A percentile compares a stretch with the other conserved stretches of the same genome.
These are phyloP conservation scores for Nyctibius grandis DNA, from an alignment of 2,797 vertebrate genomes.

Conservation along the genomic window DNA sequence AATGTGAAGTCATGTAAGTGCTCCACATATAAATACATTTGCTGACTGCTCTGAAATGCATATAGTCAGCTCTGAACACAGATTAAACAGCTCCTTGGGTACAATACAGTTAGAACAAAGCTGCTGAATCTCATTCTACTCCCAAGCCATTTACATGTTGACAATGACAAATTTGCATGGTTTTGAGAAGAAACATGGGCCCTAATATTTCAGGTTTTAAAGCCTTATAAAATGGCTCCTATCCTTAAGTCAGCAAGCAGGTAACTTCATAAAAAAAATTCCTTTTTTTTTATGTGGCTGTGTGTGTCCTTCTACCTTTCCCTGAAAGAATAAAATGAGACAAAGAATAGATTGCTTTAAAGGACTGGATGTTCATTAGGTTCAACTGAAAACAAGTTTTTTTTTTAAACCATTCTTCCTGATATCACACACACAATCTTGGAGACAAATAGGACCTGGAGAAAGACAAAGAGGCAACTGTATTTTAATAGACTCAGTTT, in stretches of 20 bases:
- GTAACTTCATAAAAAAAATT: background rate
- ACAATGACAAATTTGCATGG: background rate
- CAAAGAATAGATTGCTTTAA: background rate
- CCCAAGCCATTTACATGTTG: background rate
- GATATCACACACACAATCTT: background rate
- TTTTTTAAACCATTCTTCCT: background rate
- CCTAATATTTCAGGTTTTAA: background rate
- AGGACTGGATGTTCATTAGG: background rate
- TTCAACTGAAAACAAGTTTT: background rate
- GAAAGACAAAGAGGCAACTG: background rate
- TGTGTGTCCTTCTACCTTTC: background rate
- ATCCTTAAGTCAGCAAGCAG: background rate
- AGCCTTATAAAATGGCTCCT: background rate
- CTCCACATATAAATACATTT: background rate
- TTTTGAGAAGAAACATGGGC: background rate
- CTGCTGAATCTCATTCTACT: background rate
- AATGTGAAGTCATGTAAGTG: background rate
- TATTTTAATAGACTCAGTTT: background rate
- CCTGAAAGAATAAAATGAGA: background rate
- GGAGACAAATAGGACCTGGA: background rate
- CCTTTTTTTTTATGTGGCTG: background rate
- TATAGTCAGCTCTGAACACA: background rate
- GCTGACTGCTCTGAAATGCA: background rate
- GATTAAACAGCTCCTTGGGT: background rate
- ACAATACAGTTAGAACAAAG: background rate